Evolutionary conservation across 2,888 invertebrate species (phyloP), one percentile per base, ranked within the genome.

Genomic region (Leptinotarsa juncta): DNA sequence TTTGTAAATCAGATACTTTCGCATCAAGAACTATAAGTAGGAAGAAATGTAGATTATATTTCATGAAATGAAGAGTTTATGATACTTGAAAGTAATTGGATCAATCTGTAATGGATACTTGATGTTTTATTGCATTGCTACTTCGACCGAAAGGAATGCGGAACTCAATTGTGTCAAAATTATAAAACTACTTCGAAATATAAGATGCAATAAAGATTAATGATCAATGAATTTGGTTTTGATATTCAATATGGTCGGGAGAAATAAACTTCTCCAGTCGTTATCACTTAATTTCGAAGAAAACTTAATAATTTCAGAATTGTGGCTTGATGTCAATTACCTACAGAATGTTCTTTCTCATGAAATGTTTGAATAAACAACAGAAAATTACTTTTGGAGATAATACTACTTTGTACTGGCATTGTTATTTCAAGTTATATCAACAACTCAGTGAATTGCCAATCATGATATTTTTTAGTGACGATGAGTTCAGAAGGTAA

Each of bases 81-180:
- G 57, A 57, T 26, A 14, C 23, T 57, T 57, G 1, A 26, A 26
- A 20, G 23, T 57, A 23, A 23, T 57, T 20, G 23, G 26, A 23
- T 57, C 57, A 57, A 57, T 57, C 20, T 20, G 57, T 57, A 23
- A 23, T 3, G 23, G 57, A 14, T 15, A 23, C 23, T 23, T 16
- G n/a, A 15, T 16, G 23, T 57, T 57, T 57, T 57, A 57, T 57
- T 23, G 15, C 23, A 57, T 57, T 57, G 57, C 20, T 57, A 57
- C 20, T 23, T 23, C 14, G 14, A 26, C 23, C 23, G 57, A 23
- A 57, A 15, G 10, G 12, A 53, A 53, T 18, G 18, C 18, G 18
- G n/a, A 18, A 53, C 53, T 53, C n/a, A 18, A 53, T n/a, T 53
- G 53, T 53, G 53, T 18, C 53, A 53, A 53, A 18, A n/a, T 53